These are phyloP conservation scores for Pectinophora gossypiella DNA, from an alignment of 1,140 invertebrate genomes.

Conservation along the genomic window DNA sequence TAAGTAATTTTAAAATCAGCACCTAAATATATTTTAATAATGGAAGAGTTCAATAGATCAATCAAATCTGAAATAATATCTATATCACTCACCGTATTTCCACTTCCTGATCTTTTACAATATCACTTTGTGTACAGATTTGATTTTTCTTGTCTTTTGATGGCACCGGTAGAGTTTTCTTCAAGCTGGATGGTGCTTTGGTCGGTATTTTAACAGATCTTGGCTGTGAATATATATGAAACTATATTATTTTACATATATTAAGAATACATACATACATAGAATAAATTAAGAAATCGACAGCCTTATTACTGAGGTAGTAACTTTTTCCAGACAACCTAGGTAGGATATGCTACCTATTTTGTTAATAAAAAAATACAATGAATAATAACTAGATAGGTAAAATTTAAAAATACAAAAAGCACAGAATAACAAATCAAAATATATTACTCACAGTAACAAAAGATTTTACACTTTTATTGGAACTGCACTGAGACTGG, in stretches of 20 bases:
- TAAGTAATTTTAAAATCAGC: no score
- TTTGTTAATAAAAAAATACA: background rate
- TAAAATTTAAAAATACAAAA: no score
- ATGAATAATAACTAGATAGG: background rate
- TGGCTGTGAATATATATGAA: constrained; percentile 38
- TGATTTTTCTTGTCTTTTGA: constrained; percentile 29
- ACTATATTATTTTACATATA: no score
- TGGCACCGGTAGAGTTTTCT: constrained; percentile 22
- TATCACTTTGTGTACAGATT: constrained; percentile 34
- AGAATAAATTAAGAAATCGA: background rate
- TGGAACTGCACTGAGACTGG: constrained; percentile 49
- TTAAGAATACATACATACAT: background rate
- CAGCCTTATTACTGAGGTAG: background rate
- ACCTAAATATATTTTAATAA: no score
- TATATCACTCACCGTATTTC: constrained; percentile 51
- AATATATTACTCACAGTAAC: constrained; percentile 40
- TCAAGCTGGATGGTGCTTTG: constrained; percentile 27
- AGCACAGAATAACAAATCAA: background rate
- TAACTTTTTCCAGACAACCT: background rate
- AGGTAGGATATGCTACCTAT: background rate
- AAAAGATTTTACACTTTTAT: constrained; percentile 47
- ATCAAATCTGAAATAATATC: background rate
- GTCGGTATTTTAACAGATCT: constrained; percentile 35
- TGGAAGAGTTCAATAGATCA: no score
- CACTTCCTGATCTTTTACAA: constrained; percentile 58